Conservation (phyloP, 2,113 vertebrate genomes). For the Takifugu bimaculatus region DNA sequence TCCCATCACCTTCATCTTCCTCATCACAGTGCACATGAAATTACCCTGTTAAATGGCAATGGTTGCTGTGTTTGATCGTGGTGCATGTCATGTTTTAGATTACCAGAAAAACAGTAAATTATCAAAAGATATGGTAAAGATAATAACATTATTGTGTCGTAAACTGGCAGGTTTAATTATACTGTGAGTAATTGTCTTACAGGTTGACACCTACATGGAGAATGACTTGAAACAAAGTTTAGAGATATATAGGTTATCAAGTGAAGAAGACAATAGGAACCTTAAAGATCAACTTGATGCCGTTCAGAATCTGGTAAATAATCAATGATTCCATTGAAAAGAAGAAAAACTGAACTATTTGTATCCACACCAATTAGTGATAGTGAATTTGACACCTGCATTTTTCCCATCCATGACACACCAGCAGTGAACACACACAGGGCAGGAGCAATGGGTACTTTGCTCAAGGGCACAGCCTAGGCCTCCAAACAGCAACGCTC, state of each 20-base stretch:
- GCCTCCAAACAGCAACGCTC: too few relatives aligned
- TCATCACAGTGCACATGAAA: too few relatives aligned
- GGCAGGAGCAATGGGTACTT: too few relatives aligned
- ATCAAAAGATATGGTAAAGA: not conserved
- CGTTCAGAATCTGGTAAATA: constrained; percentile 56
- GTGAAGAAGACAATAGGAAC: constrained; percentile 32
- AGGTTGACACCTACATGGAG: constrained; percentile 64
- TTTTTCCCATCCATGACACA: too few relatives aligned
- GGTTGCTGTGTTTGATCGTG: too few relatives aligned
- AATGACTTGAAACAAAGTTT: constrained; percentile 56
- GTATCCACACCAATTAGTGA: too few relatives aligned
- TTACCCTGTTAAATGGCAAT: too few relatives aligned
- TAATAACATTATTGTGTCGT: not conserved
- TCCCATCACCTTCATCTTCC: too few relatives aligned
- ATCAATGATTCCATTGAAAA: not conserved
- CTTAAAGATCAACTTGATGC: constrained; percentile 60
- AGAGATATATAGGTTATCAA: constrained; percentile 47
- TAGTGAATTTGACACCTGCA: too few relatives aligned
- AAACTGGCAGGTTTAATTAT: not conserved
- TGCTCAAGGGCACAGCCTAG: too few relatives aligned
- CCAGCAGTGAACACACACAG: too few relatives aligned
- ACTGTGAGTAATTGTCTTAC: constrained; percentile 14
- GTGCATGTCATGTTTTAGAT: not conserved
- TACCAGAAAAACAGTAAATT: not conserved
- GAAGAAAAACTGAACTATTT: not conserved